Evolutionary conservation across 2,888 invertebrate species (phyloP).

Genomic region (Cyrtodaria siliqua): DNA sequence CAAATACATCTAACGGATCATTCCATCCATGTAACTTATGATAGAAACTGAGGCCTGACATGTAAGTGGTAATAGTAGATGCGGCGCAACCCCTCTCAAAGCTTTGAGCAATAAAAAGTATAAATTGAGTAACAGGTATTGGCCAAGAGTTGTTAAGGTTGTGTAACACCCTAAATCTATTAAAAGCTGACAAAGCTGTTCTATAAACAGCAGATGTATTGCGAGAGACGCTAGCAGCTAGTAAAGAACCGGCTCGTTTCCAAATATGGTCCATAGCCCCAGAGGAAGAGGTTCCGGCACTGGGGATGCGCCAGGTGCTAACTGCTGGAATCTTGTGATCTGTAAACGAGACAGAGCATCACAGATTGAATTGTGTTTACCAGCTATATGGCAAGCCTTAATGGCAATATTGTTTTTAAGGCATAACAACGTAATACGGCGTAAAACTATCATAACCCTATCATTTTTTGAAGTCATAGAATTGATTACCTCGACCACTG

Average conservation of each 20-base stretch:
- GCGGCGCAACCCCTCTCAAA: background rate
- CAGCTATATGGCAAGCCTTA: background rate
- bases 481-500: conserved; percentile 16
- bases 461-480: conserved; percentile 11
- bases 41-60: background rate
- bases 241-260: background rate
- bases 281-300: background rate
- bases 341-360: conserved; percentile 13
- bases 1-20: background rate
- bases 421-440: background rate
- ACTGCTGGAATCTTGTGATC: background rate
- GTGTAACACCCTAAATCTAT: too few species aligned
- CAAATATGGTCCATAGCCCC: conserved; percentile 1
- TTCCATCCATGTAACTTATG: background rate
- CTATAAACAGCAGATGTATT: background rate
- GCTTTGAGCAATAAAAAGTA: background rate
- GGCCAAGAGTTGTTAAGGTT: too few species aligned
- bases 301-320: background rate
- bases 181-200: too few species aligned
- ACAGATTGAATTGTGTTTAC: background rate
- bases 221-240: background rate
- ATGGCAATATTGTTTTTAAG: background rate
- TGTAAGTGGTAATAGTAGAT: background rate
- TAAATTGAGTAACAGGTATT: background rate
- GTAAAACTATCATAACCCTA: background rate